Evolutionary conservation across 2,797 vertebrate species (phyloP).

Genomic region (Tokudaia muenninki): DNA sequence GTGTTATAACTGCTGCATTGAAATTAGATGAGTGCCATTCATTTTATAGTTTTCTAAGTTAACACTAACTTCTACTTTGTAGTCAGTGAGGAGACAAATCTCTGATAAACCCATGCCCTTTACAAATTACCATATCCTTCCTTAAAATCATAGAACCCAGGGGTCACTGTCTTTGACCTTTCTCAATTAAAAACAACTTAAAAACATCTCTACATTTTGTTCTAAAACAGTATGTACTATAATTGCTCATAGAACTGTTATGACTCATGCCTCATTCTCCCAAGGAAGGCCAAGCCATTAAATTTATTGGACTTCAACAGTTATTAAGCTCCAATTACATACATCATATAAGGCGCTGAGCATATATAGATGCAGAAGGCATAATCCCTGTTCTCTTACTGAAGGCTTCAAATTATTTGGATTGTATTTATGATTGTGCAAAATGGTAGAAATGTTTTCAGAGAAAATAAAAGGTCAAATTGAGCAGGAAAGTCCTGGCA

Average conservation of each 20-base stretch:
- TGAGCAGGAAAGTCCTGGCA: neutral
- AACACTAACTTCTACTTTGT: slow-evolving; percentile 71
- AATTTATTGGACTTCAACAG: slow-evolving; percentile 45
- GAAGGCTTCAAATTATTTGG: neutral
- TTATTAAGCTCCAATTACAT: slow-evolving; percentile 41
- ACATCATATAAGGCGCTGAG: neutral
- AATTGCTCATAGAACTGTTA: slow-evolving; percentile 20
- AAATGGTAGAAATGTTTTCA: neutral
- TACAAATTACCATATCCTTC: slow-evolving; percentile 71
- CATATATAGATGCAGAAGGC: neutral
- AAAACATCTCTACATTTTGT: slow-evolving; percentile 61
- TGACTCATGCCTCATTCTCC: neutral
- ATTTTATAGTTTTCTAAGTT: slow-evolving; percentile 79
- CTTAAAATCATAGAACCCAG: slow-evolving; percentile 43
- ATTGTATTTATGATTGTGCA: neutral
- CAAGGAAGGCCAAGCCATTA: slow-evolving; percentile 20
- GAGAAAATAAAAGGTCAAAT: neutral
- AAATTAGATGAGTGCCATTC: slow-evolving; percentile 79
- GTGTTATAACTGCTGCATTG: slow-evolving; percentile 70
- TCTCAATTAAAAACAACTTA: slow-evolving; percentile 66
- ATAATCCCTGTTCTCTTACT: neutral
- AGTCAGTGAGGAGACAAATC: slow-evolving; percentile 51
- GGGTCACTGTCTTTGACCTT: slow-evolving; percentile 70
- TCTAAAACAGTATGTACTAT: slow-evolving; percentile 42
- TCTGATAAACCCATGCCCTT: slow-evolving; percentile 75